Base-by-base conservation (phyloP, 2,888 invertebrate genomes). In the Nebria salina region DNA sequence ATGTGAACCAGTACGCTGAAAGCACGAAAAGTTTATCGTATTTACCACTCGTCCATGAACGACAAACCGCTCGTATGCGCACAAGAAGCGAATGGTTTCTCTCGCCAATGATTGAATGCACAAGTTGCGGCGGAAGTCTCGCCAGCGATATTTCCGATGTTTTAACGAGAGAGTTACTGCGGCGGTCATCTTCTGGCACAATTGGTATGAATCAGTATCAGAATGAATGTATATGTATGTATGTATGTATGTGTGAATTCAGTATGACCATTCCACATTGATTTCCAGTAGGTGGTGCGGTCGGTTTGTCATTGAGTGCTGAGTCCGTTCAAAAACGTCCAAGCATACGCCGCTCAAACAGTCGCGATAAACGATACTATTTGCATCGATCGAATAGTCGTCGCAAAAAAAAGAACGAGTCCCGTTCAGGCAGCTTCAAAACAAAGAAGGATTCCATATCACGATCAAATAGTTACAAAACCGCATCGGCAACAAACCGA, bases 1-100 rank as follows among this genome's bases (percentile, higher is more conserved):
- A 95, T 83, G 95, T 96, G 85, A 96, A 97, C 91, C 93, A 95
- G 86, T 96, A 96, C 89, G 96, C 96, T 26, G 97, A 97, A 90
- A 96, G 96, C 89, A 97, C 96, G 82, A 95, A 96, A 89, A 96
- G 96, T 89, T 93, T 97, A 86, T 95, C 96, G 86, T 97, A 96
- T 90, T 92, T 97, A 87, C 97, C 97, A 84, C 96, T 96, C 94
- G 97, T 98, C 86, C 97, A 97, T 91, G 97, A 97, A 91, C 93
- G 97, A 88, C 98, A 99, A 92, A 95, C 98, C 84, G 97, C 97
- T 88, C 93, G 98, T 86, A 97, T 99, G 97, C 94, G 96, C 88
- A 97, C 98, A 84, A 94, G 98, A 85, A 98, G 98, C 82, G 98
- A 98, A 91, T 99, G 98, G 98, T 98, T 98, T 91, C 93, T 97